Evolutionary conservation across 2,888 invertebrate species (phyloP).

Genomic region (Plebejus anna): DNA sequence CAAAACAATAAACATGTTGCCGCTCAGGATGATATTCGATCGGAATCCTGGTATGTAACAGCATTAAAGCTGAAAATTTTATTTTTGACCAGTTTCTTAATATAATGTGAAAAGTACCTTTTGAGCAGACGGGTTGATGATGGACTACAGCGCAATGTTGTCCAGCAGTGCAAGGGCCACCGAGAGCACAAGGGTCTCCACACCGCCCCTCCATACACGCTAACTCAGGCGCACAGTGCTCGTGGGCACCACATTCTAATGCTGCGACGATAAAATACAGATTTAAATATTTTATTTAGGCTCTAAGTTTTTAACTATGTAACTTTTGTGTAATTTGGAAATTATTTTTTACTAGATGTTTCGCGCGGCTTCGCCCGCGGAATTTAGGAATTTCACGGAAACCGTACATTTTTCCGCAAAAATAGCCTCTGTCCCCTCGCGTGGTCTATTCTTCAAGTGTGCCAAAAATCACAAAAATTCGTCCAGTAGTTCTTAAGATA

Average conservation of each 20-base stretch:
- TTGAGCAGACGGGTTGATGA: constrained; percentile 91
- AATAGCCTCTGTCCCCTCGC: no score
- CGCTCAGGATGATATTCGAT: no score
- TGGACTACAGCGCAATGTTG: constrained; percentile 91
- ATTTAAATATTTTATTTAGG: neutral
- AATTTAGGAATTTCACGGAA: no score
- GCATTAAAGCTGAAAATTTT: no score
- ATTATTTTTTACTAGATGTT: neutral
- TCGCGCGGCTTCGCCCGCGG: no score
- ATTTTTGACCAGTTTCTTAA: neutral
- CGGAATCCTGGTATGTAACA: no score
- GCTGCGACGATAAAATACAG: constrained; percentile 73
- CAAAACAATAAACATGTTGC: no score
- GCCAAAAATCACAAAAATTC: no score
- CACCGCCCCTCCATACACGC: constrained; percentile 90
- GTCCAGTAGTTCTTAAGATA: no score
- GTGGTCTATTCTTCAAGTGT: no score
- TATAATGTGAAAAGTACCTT: constrained; percentile 70
- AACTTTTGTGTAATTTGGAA: neutral
- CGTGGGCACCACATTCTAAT: constrained; percentile 88
- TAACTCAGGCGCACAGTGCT: constrained; percentile 87
- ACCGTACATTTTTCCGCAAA: no score
- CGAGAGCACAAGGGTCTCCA: constrained; percentile 87
- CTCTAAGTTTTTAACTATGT: neutral
- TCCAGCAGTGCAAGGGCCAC: constrained; percentile 85